These are phyloP conservation scores for Brachypteracias leptosomus DNA, from an alignment of 2,113 vertebrate genomes.

Conservation along the genomic window DNA sequence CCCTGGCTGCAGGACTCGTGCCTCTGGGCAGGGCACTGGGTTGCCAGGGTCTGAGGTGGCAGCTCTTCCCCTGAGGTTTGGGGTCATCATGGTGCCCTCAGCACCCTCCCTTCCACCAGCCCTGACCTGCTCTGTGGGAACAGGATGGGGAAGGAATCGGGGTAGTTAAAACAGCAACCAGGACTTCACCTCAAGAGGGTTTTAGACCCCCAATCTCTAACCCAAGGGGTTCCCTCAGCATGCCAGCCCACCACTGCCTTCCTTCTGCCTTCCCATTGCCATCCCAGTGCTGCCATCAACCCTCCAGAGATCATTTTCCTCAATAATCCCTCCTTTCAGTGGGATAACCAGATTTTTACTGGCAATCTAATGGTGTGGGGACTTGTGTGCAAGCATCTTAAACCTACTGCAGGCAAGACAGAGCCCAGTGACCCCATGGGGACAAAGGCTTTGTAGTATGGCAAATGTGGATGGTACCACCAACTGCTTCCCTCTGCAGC, in stretches of 20 bases:
- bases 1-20: neutral
- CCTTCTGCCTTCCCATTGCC: neutral
- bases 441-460: fast-evolving
- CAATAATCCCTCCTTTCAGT: neutral
- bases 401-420: neutral
- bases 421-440: neutral
- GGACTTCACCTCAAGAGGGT: neutral
- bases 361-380: neutral
- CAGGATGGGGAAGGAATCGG: no score
- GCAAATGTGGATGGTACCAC: neutral
- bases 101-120: neutral
- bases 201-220: neutral
- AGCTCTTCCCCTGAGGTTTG: neutral
- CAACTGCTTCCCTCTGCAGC: neutral
- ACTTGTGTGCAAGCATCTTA: neutral
- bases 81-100: neutral
- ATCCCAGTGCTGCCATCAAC: neutral
- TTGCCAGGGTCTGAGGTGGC: neutral
- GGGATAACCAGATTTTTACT: neutral
- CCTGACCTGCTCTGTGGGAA: neutral
- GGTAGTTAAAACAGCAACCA: neutral
- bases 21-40: neutral
- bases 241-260: neutral
- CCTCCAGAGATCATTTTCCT: neutral
- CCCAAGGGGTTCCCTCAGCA: neutral